Evolutionary conservation across 2,797 vertebrate species (phyloP).

Genomic region (Crenuchus spilurus): DNA sequence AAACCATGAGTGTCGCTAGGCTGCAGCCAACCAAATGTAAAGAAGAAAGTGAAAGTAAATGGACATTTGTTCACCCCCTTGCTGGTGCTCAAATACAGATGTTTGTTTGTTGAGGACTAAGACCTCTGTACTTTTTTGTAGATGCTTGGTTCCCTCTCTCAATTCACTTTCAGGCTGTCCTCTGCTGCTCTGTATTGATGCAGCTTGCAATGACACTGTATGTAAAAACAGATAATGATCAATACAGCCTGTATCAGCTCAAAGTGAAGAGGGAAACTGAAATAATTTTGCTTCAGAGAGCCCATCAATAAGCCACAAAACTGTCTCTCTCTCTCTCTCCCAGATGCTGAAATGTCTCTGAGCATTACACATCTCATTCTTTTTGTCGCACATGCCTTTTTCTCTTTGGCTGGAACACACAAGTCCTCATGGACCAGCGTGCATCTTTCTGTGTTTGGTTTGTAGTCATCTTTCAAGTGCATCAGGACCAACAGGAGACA

Average conservation of each 20-base stretch:
- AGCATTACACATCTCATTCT: not conserved
- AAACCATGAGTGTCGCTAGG: no score
- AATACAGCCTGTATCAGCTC: not conserved
- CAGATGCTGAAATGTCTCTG: not conserved
- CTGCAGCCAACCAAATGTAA: no score
- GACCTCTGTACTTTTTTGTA: no score
- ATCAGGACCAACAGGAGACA: constrained; percentile 56
- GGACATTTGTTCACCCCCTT: no score
- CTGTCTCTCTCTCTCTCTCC: not conserved
- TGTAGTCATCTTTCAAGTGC: constrained; percentile 52
- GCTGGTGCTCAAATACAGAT: no score
- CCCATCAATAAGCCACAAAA: not conserved
- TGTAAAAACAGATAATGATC: no score
- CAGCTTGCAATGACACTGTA: not conserved
- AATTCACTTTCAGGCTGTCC: not conserved
- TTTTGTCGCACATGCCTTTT: not conserved
- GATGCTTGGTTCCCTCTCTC: no score
- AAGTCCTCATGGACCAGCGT: not conserved
- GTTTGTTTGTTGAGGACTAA: no score
- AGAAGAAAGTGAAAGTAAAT: no score
- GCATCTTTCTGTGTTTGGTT: constrained; percentile 47
- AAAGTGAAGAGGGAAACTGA: not conserved
- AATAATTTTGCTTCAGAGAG: not conserved
- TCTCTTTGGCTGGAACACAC: not conserved
- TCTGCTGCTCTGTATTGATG: not conserved